Conservation (phyloP, 2,113 vertebrate species). For the Pachycephala philippinensis region DNA sequence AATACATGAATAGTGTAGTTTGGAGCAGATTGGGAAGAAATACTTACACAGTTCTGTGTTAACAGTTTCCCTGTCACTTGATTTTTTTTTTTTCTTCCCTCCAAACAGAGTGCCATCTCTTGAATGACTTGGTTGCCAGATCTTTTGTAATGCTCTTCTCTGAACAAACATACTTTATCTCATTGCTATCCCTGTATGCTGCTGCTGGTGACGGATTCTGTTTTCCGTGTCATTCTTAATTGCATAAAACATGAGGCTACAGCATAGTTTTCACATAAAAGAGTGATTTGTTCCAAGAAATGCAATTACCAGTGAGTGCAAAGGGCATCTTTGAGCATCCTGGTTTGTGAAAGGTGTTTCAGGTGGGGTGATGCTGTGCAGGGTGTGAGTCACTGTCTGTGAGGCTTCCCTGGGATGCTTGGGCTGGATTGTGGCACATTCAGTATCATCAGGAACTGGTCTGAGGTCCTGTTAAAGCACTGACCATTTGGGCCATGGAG, state of each 20-base stretch:
- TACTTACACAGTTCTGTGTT: neutral
- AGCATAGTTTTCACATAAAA: neutral
- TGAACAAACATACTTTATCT: neutral
- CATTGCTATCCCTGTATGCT: neutral
- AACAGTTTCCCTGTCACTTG: neutral
- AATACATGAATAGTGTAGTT: neutral
- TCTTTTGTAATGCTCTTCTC: neutral
- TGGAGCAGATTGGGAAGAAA: neutral
- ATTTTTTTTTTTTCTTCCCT: neutral
- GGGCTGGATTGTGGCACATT: fast-evolving
- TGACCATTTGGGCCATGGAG: neutral
- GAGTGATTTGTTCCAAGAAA: neutral
- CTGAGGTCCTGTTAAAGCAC: neutral
- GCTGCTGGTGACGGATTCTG: neutral
- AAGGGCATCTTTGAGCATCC: neutral
- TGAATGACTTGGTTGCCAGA: neutral
- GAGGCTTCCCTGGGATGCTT: neutral
- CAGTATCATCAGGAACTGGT: fast-evolving
- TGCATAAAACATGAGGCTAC: neutral
- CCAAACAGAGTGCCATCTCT: neutral
- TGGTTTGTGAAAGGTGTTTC: neutral
- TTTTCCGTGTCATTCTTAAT: neutral
- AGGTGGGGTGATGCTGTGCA: neutral
- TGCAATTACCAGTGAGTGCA: neutral
- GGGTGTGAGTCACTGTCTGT: neutral